Conservation (phyloP, 2,888 invertebrate species). For the Drosophila leonis region DNA sequence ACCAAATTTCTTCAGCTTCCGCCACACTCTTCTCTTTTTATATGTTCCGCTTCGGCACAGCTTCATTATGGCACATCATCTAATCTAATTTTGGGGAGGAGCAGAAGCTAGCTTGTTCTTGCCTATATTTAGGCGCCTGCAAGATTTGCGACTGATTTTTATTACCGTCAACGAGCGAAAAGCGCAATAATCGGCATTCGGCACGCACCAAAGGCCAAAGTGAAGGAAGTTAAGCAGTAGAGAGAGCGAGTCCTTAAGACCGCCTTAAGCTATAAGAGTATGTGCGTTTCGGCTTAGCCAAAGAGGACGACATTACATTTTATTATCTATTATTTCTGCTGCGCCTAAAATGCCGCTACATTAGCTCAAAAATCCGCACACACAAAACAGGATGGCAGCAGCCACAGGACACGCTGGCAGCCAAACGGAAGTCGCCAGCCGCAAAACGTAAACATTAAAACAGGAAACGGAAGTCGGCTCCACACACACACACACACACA, state of each 20-base stretch:
- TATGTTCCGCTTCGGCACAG: slow-evolving; percentile 39
- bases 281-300: slow-evolving; percentile 59
- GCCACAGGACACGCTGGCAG: slow-evolving; percentile 41
- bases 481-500: slow-evolving; percentile 51
- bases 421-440: slow-evolving; percentile 57
- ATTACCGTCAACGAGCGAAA: slow-evolving; percentile 56
- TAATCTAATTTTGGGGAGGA: slow-evolving; percentile 71
- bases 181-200: slow-evolving; percentile 73
- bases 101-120: slow-evolving; percentile 54
- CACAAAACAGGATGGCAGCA: slow-evolving; percentile 14
- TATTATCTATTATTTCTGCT: slow-evolving; percentile 76
- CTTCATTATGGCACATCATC: slow-evolving; percentile 79
- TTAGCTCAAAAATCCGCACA: slow-evolving; percentile 70
- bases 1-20: slow-evolving; percentile 11
- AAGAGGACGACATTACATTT: slow-evolving; percentile 78
- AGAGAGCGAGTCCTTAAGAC: slow-evolving; percentile 5
- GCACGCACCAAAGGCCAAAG: slow-evolving; percentile 54
- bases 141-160: slow-evolving; percentile 76
- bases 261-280: slow-evolving; percentile 32
- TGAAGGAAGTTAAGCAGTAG: slow-evolving; percentile 17
- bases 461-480: slow-evolving; percentile 76
- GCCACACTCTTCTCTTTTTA: not conserved
- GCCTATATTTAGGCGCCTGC: slow-evolving; percentile 55
- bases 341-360: slow-evolving; percentile 75
- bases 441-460: slow-evolving; percentile 79